Evolutionary conservation across 2,888 invertebrate genomes (phyloP).

Genomic region (Lepidocyrtoides sp.): DNA sequence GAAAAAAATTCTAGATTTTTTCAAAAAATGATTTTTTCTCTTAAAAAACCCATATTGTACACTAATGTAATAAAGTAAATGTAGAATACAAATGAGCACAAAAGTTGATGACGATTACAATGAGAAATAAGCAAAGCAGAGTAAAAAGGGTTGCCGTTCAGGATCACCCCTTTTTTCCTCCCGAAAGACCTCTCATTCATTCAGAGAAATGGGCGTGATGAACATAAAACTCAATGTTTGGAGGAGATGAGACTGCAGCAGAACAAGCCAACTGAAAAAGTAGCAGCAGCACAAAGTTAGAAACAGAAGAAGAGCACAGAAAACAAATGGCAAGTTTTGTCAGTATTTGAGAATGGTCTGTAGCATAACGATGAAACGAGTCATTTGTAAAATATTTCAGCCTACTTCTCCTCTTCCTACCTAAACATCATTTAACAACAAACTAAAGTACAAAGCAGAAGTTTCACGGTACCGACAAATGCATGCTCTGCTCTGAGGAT

Average conservation of each 20-base stretch:
- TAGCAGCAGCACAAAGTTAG: slow-evolving; percentile 20
- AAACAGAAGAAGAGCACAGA: slow-evolving; percentile 10
- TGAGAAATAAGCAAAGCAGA: slow-evolving; percentile 8
- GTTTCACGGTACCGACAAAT: slow-evolving; percentile 64
- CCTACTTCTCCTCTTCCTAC: slow-evolving; percentile 38
- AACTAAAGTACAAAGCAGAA: slow-evolving; percentile 45
- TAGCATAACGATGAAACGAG: slow-evolving; percentile 72
- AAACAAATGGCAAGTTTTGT: slow-evolving; percentile 74
- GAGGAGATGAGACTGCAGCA: not conserved
- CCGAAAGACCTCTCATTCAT: slow-evolving; percentile 64
- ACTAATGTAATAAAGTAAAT: slow-evolving; percentile 53
- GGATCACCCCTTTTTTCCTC: slow-evolving; percentile 67
- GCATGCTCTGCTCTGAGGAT: not conserved
- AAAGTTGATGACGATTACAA: slow-evolving; percentile 43
- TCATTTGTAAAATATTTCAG: slow-evolving; percentile 70
- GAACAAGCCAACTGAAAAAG: slow-evolving; percentile 45
- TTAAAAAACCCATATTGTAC: slow-evolving; percentile 52
- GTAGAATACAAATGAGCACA: slow-evolving; percentile 72
- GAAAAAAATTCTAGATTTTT: slow-evolving; percentile 79
- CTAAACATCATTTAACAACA: slow-evolving; percentile 31
- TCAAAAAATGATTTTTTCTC: slow-evolving; percentile 78
- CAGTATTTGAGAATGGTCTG: slow-evolving; percentile 37
- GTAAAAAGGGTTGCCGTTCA: slow-evolving; percentile 74
- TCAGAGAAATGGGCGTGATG: slow-evolving; percentile 79
- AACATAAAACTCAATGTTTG: slow-evolving; percentile 62